phyloP scores from a whole-genome alignment of 2,797 vertebrate species.

The Enteromius unitaeniatus region DNA sequence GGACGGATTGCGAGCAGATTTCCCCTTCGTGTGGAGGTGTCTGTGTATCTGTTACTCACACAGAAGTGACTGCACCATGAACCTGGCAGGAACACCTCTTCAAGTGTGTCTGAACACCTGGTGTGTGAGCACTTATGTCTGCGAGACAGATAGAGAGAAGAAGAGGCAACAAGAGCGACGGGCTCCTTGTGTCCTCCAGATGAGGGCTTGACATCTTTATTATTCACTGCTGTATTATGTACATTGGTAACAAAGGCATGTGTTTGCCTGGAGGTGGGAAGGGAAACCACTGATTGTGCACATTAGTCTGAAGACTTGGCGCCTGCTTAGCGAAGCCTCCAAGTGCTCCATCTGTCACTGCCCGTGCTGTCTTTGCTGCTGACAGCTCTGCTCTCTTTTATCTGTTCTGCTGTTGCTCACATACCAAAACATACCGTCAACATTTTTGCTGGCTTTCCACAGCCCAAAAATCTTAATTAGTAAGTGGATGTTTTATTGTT shows the following conservation, averaged over 20 bases:
- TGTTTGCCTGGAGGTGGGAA: conserved; percentile 67
- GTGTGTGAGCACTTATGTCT: conserved; percentile 27
- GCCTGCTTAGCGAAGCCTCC: conserved; percentile 75
- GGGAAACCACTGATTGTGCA: conserved; percentile 67
- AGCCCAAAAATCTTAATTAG: conserved; percentile 37
- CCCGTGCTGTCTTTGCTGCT: conserved; percentile 50
- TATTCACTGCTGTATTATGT: conserved; percentile 71
- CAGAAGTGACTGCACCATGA: conserved; percentile 52
- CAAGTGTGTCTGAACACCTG: conserved; percentile 66
- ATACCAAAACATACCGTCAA: conserved; percentile 50
- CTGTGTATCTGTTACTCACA: conserved; percentile 50
- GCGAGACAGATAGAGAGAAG: conserved; percentile 36
- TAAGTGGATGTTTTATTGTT: neutral
- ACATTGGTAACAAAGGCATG: conserved; percentile 60
- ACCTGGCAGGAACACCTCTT: conserved; percentile 61
- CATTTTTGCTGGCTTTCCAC: conserved; percentile 52
- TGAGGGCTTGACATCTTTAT: conserved; percentile 75
- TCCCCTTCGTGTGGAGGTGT: conserved; percentile 30
- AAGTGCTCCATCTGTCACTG: conserved; percentile 74
- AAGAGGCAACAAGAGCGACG: conserved; percentile 48
- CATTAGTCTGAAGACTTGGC: conserved; percentile 72
- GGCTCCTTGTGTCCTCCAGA: conserved; percentile 68
- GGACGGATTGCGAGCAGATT: conserved; percentile 19
- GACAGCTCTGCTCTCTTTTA: conserved; percentile 31
- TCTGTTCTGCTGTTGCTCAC: conserved; percentile 52